phyloP scores from a whole-genome alignment of 2,888 invertebrate species.

The Erpobdella octoculata region DNA sequence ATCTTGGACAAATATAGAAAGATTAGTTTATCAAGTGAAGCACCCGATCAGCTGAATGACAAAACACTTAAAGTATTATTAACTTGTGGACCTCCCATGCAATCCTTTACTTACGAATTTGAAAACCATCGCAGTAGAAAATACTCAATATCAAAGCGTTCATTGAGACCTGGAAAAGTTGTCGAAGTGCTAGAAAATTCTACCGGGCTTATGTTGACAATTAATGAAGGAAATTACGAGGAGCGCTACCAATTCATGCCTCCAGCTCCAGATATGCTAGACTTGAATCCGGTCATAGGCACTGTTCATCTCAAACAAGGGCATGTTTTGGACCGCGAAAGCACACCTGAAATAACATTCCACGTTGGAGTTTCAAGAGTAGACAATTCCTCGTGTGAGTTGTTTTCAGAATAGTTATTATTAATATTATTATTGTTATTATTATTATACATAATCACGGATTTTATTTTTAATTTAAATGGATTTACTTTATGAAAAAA shows the following conservation, averaged over 20 bases:
- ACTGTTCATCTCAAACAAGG: constrained; percentile 2
- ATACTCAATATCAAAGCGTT: too few species aligned
- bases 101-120: too few species aligned
- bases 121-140: too few species aligned
- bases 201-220: constrained; percentile 2
- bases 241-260: constrained; percentile 1
- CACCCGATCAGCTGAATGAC: not conserved
- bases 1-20: not conserved
- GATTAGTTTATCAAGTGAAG: not conserved
- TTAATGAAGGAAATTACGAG: not conserved
- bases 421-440: not conserved
- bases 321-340: constrained; percentile 5
- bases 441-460: not conserved
- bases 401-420: not conserved
- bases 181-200: not conserved
- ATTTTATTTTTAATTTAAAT: too few species aligned
- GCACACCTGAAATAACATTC: not conserved
- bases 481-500: too few species aligned
- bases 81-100: not conserved
- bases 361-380: not conserved
- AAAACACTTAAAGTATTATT: not conserved
- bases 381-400: constrained; percentile 11
- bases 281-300: not conserved
- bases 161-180: not conserved
- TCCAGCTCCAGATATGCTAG: not conserved